phyloP scores from a whole-genome alignment of 2,113 vertebrate species.

The Aldabrachelys gigantea region DNA sequence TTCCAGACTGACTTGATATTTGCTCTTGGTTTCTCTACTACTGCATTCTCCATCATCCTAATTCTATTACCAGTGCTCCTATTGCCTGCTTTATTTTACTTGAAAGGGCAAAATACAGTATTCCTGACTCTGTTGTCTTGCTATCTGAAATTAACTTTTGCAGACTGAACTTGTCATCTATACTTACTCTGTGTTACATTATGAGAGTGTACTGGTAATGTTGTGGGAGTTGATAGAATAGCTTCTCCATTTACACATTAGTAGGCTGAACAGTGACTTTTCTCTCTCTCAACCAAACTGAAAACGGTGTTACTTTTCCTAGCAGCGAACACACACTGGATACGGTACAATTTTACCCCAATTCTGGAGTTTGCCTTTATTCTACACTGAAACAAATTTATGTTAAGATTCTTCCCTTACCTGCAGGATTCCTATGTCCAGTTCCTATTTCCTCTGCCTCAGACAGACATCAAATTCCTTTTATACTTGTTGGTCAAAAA shows the following conservation, averaged over 20 bases:
- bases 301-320: not conserved
- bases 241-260: not conserved
- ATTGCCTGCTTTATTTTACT: not conserved
- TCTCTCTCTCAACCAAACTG: not conserved
- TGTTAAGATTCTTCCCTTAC: not conserved
- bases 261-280: not conserved
- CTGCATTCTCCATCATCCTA: not conserved
- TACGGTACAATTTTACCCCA: not conserved
- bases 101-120: not conserved
- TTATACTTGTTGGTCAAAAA: not conserved
- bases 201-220: not conserved
- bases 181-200: not conserved
- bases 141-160: not conserved
- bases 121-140: not conserved
- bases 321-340: not conserved
- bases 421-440: not conserved
- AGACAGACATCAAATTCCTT: not conserved
- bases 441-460: not conserved
- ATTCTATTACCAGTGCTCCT: not conserved
- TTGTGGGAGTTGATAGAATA: too few species aligned
- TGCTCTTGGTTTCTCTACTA: not conserved
- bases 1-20: accelerated
- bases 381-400: not conserved
- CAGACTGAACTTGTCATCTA: not conserved
- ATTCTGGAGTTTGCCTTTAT: not conserved